Evolutionary conservation across 2,888 invertebrate species (phyloP), one percentile per base, ranked within the genome.

Genomic region (Muschampia plurimacula): DNA sequence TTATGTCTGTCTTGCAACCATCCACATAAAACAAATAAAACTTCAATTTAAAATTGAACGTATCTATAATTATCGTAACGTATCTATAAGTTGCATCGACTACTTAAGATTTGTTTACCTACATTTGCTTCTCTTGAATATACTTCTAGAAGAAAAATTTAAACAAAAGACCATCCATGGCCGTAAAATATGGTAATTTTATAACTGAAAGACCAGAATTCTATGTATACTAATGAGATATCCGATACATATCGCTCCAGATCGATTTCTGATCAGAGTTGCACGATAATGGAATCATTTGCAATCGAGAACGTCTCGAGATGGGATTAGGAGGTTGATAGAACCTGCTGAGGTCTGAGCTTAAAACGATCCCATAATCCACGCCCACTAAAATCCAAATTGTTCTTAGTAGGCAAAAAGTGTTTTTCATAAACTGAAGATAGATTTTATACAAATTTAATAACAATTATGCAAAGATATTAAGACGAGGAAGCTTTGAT

Each of bases 251-350:
- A 39, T n/a, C 49, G 15, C 1, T 15, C n/a, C 28, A 52, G 49
- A 69, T 69, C 62, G 69, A 69, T 69, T 62, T 52, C 39, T 52
- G 69, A 69, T 22, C 22, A 55, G 55, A 22, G 55, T 55, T 55
- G 22, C 55, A 55, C 55, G 55, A 55, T 69, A 69, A 69, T 69
- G 62, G 52, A 69, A 49, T 69, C 62, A 69, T 69, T 69, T 69
- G 69, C 69, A 69, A 69, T 62, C 69, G 69, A 62, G 49, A 62
- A 52, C 62, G 62, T 63, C 69, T 63, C 52, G 15, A 49, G 69
- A 62, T 69, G 22, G 52, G 62, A 69, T 69, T 69, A 63, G 62
- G 22, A 62, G 36, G 22, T 36, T 62, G 49, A 36, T 60, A 5
- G 36, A 8, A 12, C 9, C 32, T 46, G 28, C 57, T 6, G 7